Evolutionary conservation across 1,140 invertebrate species (phyloP).

Genomic region (Aphelenchoides fujianensis): DNA sequence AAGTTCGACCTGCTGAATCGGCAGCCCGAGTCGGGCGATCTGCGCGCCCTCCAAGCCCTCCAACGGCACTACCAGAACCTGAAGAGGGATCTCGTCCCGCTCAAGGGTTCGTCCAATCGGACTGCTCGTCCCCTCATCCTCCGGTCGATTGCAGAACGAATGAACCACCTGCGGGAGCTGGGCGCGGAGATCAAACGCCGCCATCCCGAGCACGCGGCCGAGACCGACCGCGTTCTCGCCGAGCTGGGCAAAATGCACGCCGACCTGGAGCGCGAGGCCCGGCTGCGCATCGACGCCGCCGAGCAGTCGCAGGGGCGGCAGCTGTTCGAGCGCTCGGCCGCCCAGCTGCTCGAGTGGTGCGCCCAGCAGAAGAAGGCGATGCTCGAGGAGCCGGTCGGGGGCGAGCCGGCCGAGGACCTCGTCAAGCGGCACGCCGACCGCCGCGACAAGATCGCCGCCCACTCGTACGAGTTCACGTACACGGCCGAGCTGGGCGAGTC

Average conservation of each 20-base stretch:
- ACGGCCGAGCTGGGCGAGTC: slow-evolving; percentile 64
- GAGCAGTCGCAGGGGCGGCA: slow-evolving; percentile 89
- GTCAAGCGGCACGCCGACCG: slow-evolving; percentile 87
- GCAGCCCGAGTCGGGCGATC: slow-evolving; percentile 73
- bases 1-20: slow-evolving; percentile 75
- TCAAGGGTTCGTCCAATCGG: slow-evolving; percentile 2
- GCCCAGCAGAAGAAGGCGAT: slow-evolving; percentile 46
- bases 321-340: slow-evolving; percentile 77
- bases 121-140: too few relatives aligned
- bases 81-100: slow-evolving; percentile 27
- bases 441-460: slow-evolving; percentile 85
- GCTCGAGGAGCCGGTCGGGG: slow-evolving; percentile 61
- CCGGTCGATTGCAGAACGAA: slow-evolving; percentile 52
- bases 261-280: slow-evolving; percentile 68
- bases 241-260: slow-evolving; percentile 84
- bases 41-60: slow-evolving; percentile 83
- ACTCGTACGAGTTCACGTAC: slow-evolving; percentile 75
- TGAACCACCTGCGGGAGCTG: slow-evolving; percentile 44
- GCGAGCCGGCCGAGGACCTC: slow-evolving; percentile 75
- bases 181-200: slow-evolving; percentile 73
- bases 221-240: slow-evolving; percentile 78
- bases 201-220: slow-evolving; percentile 81
- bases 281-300: slow-evolving; percentile 65
- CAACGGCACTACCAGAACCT: slow-evolving; percentile 78
- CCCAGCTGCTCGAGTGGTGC: slow-evolving; percentile 72